phyloP scores from a whole-genome alignment of 1,140 invertebrate species.

The Wiebesia pumilae region DNA sequence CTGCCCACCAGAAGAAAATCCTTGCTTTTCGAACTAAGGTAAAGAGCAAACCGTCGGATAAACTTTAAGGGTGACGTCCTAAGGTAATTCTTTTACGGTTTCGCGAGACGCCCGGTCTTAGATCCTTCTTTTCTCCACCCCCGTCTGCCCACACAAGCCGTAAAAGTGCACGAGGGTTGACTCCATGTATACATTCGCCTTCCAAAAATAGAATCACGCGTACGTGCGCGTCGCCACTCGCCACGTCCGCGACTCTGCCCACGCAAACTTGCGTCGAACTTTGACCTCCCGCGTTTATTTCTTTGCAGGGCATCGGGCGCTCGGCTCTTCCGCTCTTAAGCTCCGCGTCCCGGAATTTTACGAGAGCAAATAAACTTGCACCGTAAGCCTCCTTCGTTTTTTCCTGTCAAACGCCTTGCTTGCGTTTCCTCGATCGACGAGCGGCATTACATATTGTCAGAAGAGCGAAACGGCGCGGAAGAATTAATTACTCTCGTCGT shows the following conservation, averaged over 20 bases:
- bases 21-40: not conserved
- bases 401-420: not conserved
- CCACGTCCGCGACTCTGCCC: not conserved
- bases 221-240: not conserved
- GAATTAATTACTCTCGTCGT: not conserved
- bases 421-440: not conserved
- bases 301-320: not conserved
- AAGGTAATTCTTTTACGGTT: constrained; percentile 17
- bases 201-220: constrained; percentile 11
- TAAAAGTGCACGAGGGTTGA: not conserved
- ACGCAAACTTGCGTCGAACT: not conserved
- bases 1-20: not conserved
- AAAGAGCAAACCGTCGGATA: not conserved
- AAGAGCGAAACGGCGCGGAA: not conserved
- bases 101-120: not conserved
- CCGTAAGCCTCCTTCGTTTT: not conserved
- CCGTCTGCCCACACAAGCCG: not conserved
- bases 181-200: not conserved
- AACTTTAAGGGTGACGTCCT: not conserved
- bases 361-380: not conserved
- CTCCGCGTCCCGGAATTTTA: not conserved
- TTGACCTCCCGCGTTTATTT: not conserved
- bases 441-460: not conserved
- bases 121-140: not conserved
- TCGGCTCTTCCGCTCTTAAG: not conserved